phyloP scores from a whole-genome alignment of 2,113 vertebrate species.

The Eclectus roratus region DNA sequence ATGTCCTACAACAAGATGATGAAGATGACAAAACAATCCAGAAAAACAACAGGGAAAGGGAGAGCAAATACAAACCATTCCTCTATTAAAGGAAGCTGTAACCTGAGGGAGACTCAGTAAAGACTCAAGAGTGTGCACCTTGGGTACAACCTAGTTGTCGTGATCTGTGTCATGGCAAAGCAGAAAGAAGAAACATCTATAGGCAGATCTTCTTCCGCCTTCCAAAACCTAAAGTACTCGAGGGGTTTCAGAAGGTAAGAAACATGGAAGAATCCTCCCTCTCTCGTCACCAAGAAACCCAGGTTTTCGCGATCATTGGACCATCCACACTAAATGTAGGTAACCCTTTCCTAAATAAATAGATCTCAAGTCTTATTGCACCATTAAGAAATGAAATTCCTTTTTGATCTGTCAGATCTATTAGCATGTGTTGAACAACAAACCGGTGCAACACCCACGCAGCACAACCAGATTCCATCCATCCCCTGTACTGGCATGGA shows the following conservation, averaged over 20 bases:
- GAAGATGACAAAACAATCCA: not conserved
- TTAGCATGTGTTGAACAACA: not conserved
- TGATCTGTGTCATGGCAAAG: not conserved
- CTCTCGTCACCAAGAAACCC: not conserved
- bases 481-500: not conserved
- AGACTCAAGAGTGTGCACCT: not conserved
- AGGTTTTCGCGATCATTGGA: not conserved
- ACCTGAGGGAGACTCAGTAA: not conserved
- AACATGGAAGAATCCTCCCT: not conserved
- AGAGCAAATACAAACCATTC: not conserved
- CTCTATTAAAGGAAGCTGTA: not conserved
- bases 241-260: not conserved
- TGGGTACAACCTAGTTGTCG: not conserved
- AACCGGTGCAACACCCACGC: not conserved
- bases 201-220: not conserved
- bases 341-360: not conserved
- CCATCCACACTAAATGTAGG: not conserved
- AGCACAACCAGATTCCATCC: not conserved
- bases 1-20: not conserved
- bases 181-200: not conserved
- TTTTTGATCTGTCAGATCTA: not conserved
- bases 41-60: not conserved
- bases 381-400: not conserved
- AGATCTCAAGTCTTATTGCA: not conserved
- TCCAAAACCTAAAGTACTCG: not conserved